phyloP scores from a whole-genome alignment of 2,113 vertebrate species.

The Tragulus kanchil region DNA sequence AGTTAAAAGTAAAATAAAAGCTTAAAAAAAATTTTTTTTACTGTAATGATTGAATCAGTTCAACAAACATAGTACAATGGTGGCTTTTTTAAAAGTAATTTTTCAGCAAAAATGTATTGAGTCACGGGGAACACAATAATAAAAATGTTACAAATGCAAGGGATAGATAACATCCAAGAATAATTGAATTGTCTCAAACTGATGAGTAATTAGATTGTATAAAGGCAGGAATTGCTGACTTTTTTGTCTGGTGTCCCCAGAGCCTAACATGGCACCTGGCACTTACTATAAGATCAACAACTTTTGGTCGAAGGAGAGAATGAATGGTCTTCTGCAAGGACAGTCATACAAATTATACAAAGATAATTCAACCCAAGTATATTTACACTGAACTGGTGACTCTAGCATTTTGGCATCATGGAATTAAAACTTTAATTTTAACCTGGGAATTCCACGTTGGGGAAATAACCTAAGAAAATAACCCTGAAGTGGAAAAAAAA shows the following conservation, averaged over 20 bases:
- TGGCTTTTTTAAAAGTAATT: conserved; percentile 8
- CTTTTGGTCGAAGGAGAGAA: background rate
- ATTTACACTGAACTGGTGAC: background rate
- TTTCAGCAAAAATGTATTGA: conserved; percentile 1
- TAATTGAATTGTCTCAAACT: background rate
- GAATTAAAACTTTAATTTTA: conserved; percentile 49
- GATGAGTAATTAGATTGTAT: background rate
- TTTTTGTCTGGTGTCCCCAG: conserved; percentile 1
- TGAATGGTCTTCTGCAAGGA: background rate
- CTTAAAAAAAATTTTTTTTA: no score
- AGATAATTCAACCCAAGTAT: background rate
- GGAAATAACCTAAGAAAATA: conserved; percentile 48
- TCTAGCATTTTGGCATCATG: background rate
- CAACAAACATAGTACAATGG: background rate
- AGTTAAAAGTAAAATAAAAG: no score
- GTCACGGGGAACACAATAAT: background rate
- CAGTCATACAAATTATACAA: background rate
- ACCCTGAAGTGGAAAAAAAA: background rate
- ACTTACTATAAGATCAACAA: background rate
- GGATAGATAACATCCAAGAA: background rate
- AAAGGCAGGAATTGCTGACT: background rate
- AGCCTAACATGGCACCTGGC: background rate
- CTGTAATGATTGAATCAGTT: background rate
- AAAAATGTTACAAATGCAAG: background rate
- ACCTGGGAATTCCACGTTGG: conserved; percentile 28